Conservation (phyloP, 2,113 vertebrate species). For the Platysteira castanea region DNA sequence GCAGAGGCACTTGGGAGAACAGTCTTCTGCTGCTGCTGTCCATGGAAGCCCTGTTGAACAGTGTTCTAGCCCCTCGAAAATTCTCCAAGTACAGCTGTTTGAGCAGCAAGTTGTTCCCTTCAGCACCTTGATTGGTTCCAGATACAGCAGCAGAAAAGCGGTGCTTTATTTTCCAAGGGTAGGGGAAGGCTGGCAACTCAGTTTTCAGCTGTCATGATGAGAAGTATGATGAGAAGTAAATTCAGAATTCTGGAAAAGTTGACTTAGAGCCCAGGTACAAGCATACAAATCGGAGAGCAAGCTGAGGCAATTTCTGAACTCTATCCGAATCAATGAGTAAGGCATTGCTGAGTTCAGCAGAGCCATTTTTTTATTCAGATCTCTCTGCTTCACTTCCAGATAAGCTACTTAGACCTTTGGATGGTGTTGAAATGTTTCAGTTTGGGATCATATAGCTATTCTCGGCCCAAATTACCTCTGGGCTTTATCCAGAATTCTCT, state of each 20-base stretch:
- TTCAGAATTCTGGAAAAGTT: not conserved
- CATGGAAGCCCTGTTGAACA: fast-evolving
- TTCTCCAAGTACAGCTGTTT: not conserved
- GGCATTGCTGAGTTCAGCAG: not conserved
- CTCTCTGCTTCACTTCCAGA: not conserved
- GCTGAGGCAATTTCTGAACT: not conserved
- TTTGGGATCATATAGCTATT: not conserved
- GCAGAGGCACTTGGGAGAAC: not conserved
- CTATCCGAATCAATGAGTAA: not conserved
- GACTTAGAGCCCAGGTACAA: not conserved
- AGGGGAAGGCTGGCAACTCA: not conserved
- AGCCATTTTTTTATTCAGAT: not conserved
- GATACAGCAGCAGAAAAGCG: not conserved
- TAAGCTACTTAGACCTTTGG: not conserved
- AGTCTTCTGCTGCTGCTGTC: not conserved
- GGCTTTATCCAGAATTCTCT: not conserved
- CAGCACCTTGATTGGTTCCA: not conserved
- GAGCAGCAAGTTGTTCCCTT: not conserved
- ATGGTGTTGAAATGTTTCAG: not conserved
- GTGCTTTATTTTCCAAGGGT: not conserved
- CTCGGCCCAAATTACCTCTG: not conserved
- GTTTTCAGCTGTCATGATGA: not conserved
- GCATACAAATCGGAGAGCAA: not conserved
- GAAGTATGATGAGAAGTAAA: not conserved
- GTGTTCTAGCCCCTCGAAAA: not conserved